Evolutionary conservation across 2,797 vertebrate genomes (phyloP).

Genomic region (Chrosomus eos): DNA sequence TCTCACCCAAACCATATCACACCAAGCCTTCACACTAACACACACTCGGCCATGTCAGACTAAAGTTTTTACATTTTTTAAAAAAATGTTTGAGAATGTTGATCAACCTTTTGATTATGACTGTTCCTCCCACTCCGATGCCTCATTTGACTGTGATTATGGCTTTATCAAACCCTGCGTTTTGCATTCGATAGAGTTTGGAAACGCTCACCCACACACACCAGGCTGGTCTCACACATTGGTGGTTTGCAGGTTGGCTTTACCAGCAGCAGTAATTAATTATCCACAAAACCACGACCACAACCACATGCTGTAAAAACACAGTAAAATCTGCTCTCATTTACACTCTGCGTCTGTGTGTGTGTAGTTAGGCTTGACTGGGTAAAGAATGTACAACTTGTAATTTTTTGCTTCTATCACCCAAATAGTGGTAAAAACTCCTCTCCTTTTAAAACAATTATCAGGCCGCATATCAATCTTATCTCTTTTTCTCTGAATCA

Average conservation of each 20-base stretch:
- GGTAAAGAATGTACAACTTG: conserved; percentile 57
- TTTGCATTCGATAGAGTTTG: conserved; percentile 12
- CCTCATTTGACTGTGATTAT: conserved; percentile 32
- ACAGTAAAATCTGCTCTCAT: conserved; percentile 48
- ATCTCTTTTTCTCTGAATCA: not conserved
- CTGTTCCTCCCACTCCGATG: not conserved
- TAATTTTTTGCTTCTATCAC: conserved; percentile 50
- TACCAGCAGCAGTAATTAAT: conserved; percentile 75
- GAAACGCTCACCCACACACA: conserved; percentile 51
- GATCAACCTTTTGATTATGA: conserved; percentile 11
- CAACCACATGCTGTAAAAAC: conserved; percentile 70
- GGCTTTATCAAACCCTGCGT: conserved; percentile 4
- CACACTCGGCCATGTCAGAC: not conserved
- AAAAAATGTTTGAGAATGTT: conserved; percentile 10
- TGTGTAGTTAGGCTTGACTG: conserved; percentile 55
- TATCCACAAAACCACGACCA: conserved; percentile 71
- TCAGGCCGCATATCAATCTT: not conserved
- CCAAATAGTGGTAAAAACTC: conserved; percentile 20
- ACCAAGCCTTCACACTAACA: conserved; percentile 20
- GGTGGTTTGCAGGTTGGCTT: conserved; percentile 67
- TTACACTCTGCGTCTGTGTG: conserved; percentile 41
- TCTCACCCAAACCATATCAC: conserved; percentile 1
- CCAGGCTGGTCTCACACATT: conserved; percentile 39
- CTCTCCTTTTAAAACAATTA: not conserved
- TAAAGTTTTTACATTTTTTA: not conserved